Base-by-base conservation (phyloP, 2,113 vertebrate species). In the Oostethus manadensis region DNA sequence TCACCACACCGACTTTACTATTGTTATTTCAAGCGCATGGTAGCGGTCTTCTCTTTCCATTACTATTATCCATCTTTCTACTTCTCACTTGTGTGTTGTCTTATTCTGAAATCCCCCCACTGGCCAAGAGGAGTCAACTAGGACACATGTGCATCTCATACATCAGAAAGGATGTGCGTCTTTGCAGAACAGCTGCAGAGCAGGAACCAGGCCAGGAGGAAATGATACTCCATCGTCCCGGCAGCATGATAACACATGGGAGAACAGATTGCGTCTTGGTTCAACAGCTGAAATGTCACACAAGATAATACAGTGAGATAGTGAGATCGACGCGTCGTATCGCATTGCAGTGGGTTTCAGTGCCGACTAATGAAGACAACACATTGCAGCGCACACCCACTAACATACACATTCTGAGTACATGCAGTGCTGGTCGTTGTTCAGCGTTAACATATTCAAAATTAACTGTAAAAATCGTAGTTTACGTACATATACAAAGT, bases 101-200 rank as follows among this genome's bases (percentile, higher is more conserved):
- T 62, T 59, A 62, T 45, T 68, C 35, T 56, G 23, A 62, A 71
- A 60, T 68, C 22, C 44, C 58, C 26, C n/a, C 29, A 48, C 23
- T 40, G 57, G 64, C 49, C 20, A 23, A 55, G 54, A 56, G 56
- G 11, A 5, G 8, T 76, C 43, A 26, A 35, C 60, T 14, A 50
- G 64, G 51, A 51, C 62, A 77, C 84, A 87, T 76, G 69, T 85
- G 80, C 46, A 47, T 48, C 51, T 56, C 80, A 84, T 64, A 79
- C 61, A 50, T 73, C 67, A 73, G 22, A 60, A 58, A 67, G 70
- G 71, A 78, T 61, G 54, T 72, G 49, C 18, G 29, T 76, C 50
- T 66, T 46, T 56, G 56, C 51, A 23, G n/a, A 75, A 70, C 82
- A 81, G 73, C 70, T 83, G 81, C 66, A 48, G 55, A 76, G 54